Base-by-base conservation (phyloP, 2,888 invertebrate genomes). In the Portevinia maculata region DNA sequence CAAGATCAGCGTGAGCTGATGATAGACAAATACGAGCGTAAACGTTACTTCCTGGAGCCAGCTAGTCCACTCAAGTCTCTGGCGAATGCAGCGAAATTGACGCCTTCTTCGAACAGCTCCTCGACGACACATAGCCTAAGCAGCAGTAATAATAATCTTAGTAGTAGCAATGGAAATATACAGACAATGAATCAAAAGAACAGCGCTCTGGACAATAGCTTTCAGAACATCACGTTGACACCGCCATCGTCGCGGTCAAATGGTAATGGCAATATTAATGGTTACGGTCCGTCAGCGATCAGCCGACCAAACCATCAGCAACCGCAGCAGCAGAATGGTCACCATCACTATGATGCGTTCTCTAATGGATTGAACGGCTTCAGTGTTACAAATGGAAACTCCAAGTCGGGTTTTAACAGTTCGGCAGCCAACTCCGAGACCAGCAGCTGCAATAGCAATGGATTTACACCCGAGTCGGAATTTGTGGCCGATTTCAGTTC, bases 1-100 rank as follows among this genome's bases (percentile, higher is more conserved):
- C 96, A 96, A 91, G 95, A 96, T 90, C 95, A 98, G 88, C 95
- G 95, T 89, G 97, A 98, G 91, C 95, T 97, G 88, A 97, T 98
- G 97, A 93, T 95, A 64, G 95, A 97, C 88, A 99, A 98, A 91
- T 99, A 99, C 90, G 99, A 99, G 90, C 94, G 95, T 88, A 98
- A 97, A 90, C 94, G 97, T 48, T 91, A 90, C 84, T 91, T 88
- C 83, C 85, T 91, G 85, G 91, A 91, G 86, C 91, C 91, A 84
- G 91, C 90, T 84, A 91, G 91, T 89, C 91, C 91, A 46, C 85
- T 91, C 19, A 91, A 91, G 85, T 90, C 91, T 52, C 85, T 91
- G 84, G 88, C 89, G 74, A 89, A 89, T 86, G 88, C 88, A 70
- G 87, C 88, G 74, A 88, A 89, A 74, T 86, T 89, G 69, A 89